Evolutionary conservation across 2,113 vertebrate genomes (phyloP), one percentile per base, ranked within the genome.

Genomic region (Dromaius novaehollandiae): DNA sequence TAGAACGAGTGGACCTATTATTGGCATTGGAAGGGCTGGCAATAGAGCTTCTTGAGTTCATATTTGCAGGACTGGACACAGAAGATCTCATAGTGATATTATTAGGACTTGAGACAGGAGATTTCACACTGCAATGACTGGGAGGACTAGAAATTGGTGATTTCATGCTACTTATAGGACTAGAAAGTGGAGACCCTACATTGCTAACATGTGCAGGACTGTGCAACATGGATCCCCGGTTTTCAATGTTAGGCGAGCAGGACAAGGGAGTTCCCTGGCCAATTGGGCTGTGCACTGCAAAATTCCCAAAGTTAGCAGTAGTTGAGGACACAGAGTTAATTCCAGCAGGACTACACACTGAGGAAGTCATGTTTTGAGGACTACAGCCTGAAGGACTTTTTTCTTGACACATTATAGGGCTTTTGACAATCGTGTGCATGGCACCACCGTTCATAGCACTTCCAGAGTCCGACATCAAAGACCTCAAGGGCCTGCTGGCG

Each of bases 101-200:
- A 78, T 78, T 98, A 74, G 98, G 99, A 94, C 99, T 99, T 8
- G 99, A 99, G 66, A 99, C 99, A 0, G 99, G 99, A 58, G 99
- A 99, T 93, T 99, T 99, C 66, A 99, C 98, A 2, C 99, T 99
- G 94, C 99, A 98, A 86, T 99, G 99, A 85, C 99, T 99, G 53
- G 99, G 99, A 55, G 99, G 99, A 82, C 99, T 99, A 95, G 99
- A 99, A 96, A 99, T 99, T 0, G 99, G 99, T 5, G 99, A 99
- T 93, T 99, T 99, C 99, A 99, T 99, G 96, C 99, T 98, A 97
- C 99, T 99, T 88, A 99, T 97, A 3, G 99, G 99, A 95, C 99
- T 99, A 75, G 99, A 98, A 76, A 99, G 98, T 4, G 99, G 99
- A 56, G 99, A 99, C 36, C 98, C 99, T 28, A 99, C 98, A 1